A percentile compares a stretch with the other conserved stretches of the same genome.
These are phyloP conservation scores for Phymastichus coffea DNA, from an alignment of 1,140 invertebrate genomes.

Conservation along the genomic window DNA sequence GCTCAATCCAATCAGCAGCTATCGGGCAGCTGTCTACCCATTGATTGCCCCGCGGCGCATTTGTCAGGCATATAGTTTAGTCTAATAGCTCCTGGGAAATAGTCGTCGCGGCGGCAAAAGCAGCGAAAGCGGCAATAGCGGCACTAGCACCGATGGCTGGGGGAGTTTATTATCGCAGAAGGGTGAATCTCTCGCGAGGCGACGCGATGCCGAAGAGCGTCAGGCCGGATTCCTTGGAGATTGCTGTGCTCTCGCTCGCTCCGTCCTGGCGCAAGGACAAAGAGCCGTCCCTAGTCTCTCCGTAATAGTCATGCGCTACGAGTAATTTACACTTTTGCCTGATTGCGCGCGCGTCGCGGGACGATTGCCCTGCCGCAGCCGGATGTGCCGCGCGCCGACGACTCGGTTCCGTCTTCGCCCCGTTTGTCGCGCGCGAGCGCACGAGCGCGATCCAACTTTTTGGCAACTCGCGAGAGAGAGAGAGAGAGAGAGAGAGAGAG, in stretches of 20 bases:
- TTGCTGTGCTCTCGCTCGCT: conserved; percentile 6
- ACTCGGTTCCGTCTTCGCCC: neutral
- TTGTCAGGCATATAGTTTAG: conserved; percentile 55
- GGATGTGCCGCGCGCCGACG: conserved; percentile 19
- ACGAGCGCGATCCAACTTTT: too few species aligned
- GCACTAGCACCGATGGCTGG: too few species aligned
- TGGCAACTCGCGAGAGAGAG: too few species aligned
- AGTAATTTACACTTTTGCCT: conserved; percentile 46
- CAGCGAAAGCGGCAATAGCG: too few species aligned
- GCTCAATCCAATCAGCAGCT: conserved; percentile 22
- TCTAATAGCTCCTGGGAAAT: conserved; percentile 52
- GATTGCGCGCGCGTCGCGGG: conserved; percentile 28
- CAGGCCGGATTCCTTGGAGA: conserved; percentile 23
- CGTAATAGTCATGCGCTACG: conserved; percentile 32
- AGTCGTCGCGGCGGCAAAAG: conserved; percentile 35
- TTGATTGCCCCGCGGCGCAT: conserved; percentile 34
- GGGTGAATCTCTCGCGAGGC: conserved; percentile 18
- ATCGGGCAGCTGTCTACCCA: conserved; percentile 1
- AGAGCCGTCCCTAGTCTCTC: conserved; percentile 27
- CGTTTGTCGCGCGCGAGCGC: neutral
- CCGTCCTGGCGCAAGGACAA: conserved; percentile 7
- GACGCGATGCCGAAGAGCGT: conserved; percentile 16
- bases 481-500: too few species aligned
- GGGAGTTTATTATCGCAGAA: conserved; percentile 35
- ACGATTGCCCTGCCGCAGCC: conserved; percentile 25